Percentiles rank a stretch among this genome's conserved stretches.
Conservation (phyloP, 92 coral and sea anemone species). For the Parazoanthus atlanticus region DNA sequence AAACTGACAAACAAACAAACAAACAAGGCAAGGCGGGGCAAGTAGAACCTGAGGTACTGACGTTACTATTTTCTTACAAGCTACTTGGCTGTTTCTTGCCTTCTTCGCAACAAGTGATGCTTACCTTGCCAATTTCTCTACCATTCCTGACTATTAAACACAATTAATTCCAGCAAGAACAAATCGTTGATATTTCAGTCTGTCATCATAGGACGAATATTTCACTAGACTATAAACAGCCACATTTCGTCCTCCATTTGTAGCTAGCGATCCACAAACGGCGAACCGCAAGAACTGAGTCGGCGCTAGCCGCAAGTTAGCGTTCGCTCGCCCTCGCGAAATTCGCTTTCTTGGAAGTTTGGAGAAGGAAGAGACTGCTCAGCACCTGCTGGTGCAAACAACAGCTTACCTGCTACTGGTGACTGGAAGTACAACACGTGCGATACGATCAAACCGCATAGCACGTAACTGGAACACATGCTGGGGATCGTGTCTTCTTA, state of each 20-base stretch:
- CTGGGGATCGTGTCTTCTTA: background rate
- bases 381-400: background rate
- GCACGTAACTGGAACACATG: background rate
- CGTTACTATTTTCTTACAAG: background rate
- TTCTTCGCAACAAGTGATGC: background rate
- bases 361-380: background rate
- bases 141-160: background rate
- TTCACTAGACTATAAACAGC: no score
- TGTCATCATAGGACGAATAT: background rate
- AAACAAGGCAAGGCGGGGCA: background rate
- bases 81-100: background rate
- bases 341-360: background rate
- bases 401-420: slow-evolving; percentile 17
- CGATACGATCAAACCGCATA: background rate
- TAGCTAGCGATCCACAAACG: no score
- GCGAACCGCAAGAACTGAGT: no score
- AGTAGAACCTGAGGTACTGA: background rate
- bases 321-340: background rate
- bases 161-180: background rate
- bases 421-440: slow-evolving; percentile 8
- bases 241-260: no score
- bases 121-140: background rate
- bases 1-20: no score
- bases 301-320: no score
- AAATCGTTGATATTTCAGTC: background rate